Percentiles rank a stretch among this genome's conserved stretches.
Evolutionary conservation across 2,888 invertebrate genomes (phyloP).

Genomic region (Tupiocoris notatus): DNA sequence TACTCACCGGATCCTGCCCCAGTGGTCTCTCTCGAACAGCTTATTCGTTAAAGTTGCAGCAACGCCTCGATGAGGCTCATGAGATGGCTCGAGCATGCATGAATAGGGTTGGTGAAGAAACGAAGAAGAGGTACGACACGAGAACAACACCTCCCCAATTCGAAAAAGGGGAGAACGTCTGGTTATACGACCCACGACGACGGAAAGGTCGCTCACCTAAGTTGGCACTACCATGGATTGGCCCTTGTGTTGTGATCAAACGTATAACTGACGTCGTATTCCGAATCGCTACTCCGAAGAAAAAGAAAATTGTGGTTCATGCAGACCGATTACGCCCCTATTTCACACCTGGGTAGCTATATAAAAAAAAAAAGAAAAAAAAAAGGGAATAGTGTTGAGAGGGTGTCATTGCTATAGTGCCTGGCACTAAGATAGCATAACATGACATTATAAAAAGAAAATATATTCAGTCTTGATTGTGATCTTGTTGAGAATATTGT

Average conservation of each 20-base stretch:
- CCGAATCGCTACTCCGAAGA: not conserved
- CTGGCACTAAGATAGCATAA: no score
- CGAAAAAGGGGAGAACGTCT: slow-evolving; percentile 14
- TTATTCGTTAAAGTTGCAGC: not conserved
- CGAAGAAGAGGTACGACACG: slow-evolving; percentile 9
- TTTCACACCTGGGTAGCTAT: no score
- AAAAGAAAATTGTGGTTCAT: not conserved
- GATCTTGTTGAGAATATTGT: no score
- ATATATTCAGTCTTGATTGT: no score
- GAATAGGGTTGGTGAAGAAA: not conserved
- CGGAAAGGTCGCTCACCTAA: not conserved
- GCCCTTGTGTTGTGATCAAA: not conserved
- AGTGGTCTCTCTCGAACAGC: not conserved
- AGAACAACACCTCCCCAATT: not conserved
- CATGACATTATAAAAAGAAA: no score
- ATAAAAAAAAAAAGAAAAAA: no score
- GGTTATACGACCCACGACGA: not conserved
- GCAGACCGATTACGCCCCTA: no score
- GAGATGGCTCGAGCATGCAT: not conserved
- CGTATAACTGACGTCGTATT: not conserved
- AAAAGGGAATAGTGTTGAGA: no score
- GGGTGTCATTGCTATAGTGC: no score
- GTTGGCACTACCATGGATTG: not conserved
- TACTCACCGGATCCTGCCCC: not conserved
- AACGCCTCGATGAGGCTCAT: not conserved